Evolutionary conservation across 1,140 invertebrate genomes (phyloP).

Genomic region (Coenobita brevimanus): DNA sequence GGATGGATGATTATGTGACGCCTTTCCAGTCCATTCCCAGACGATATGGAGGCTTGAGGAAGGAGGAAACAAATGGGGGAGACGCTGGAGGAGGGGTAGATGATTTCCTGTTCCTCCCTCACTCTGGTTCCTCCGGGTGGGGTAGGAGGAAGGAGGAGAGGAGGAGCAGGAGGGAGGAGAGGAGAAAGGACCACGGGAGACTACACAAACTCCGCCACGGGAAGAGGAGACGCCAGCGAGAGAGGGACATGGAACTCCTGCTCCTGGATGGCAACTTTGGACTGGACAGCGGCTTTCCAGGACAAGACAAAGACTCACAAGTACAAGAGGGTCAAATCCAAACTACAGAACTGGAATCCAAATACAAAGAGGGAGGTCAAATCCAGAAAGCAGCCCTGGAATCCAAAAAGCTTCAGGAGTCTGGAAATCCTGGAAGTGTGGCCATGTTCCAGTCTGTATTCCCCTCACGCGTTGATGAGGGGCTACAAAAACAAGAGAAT

Average conservation of each 20-base stretch:
- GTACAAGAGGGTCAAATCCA: background rate
- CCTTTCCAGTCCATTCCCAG: background rate
- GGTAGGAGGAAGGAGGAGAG: background rate
- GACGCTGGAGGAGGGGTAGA: background rate
- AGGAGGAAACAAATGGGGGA: background rate
- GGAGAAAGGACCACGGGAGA: background rate
- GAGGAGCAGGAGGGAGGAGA: background rate
- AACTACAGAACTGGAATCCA: too few relatives aligned
- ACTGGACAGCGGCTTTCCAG: background rate
- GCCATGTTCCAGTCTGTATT: background rate
- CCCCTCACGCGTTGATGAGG: background rate
- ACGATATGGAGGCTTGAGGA: background rate
- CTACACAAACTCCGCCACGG: constrained; percentile 22
- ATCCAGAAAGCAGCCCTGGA: background rate
- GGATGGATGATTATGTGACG: background rate
- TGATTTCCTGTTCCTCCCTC: constrained; percentile 6
- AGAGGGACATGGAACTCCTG: background rate
- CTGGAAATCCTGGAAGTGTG: background rate
- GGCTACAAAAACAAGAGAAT: constrained; percentile 29
- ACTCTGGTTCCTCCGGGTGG: constrained; percentile 17
- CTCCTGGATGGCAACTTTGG: constrained; percentile 21
- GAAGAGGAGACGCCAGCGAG: constrained; percentile 28
- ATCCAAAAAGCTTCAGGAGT: background rate
- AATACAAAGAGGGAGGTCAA: too few relatives aligned
- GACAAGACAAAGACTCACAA: background rate